Conservation (phyloP, 2,888 invertebrate genomes). For the Arge pagana region DNA sequence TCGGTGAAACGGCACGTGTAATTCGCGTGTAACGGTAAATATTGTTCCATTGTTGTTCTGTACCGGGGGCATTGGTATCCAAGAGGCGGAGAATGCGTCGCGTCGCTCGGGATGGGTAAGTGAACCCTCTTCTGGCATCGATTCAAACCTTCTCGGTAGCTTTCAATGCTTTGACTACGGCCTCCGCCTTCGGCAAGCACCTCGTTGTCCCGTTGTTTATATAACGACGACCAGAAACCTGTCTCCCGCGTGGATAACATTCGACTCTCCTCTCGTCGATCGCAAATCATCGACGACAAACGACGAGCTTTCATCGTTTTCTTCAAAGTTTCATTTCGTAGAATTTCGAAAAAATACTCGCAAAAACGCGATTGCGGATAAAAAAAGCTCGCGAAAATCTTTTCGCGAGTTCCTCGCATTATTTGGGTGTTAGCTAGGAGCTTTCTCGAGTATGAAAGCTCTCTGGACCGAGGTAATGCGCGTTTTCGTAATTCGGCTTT, state of each 20-base stretch:
- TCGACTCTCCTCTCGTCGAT: neutral
- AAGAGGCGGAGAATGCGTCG: conserved; percentile 5
- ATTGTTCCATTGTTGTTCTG: conserved; percentile 2
- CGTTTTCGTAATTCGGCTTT: no score
- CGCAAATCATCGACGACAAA: no score
- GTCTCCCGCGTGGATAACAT: no score
- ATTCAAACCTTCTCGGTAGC: conserved; percentile 3
- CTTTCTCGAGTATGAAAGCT: no score
- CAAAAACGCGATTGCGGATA: no score
- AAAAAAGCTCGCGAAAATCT: no score
- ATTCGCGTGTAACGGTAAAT: conserved; percentile 6
- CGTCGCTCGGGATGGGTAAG: conserved; percentile 12
- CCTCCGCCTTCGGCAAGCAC: neutral
- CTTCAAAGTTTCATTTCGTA: no score
- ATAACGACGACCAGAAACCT: neutral
- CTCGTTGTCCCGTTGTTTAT: neutral
- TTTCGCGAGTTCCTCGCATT: no score
- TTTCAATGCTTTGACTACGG: conserved; percentile 1
- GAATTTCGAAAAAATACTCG: no score
- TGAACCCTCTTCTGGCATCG: conserved; percentile 8
- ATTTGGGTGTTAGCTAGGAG: no score
- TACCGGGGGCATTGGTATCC: neutral
- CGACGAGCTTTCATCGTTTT: no score
- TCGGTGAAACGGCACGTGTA: neutral
- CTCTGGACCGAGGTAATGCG: no score